These are phyloP conservation scores for Troglohyphantes excavatus DNA, from an alignment of 2,888 invertebrate genomes.

Conservation along the genomic window DNA sequence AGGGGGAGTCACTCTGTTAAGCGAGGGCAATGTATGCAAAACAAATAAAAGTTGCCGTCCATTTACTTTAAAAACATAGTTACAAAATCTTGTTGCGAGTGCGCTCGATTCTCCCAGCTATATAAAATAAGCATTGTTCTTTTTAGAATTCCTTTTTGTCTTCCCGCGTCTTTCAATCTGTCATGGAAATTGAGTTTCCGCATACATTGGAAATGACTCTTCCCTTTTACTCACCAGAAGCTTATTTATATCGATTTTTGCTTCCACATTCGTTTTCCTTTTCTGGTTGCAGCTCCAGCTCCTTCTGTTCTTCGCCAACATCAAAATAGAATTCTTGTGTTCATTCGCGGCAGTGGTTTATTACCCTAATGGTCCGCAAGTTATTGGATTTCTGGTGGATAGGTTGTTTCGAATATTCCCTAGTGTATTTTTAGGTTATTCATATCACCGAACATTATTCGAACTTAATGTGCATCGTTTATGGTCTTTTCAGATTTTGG, in stretches of 20 bases:
- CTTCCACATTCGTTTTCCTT: constrained; percentile 10
- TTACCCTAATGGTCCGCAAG: not conserved
- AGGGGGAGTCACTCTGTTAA: no score
- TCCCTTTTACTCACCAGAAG: constrained; percentile 59
- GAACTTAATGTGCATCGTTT: no score
- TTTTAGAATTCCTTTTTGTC: not conserved
- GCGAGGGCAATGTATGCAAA: no score
- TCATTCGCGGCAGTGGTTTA: not conserved
- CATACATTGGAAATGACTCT: constrained; percentile 42
- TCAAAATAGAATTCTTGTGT: not conserved
- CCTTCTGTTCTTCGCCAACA: not conserved
- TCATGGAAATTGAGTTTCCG: constrained; percentile 30
- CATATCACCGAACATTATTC: not conserved
- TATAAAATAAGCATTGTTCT: not conserved
- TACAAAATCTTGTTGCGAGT: not conserved
- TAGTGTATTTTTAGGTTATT: not conserved
- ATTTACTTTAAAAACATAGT: no score
- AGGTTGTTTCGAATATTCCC: not conserved
- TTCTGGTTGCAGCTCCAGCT: not conserved
- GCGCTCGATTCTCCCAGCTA: not conserved
- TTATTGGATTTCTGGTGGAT: constrained; percentile 1
- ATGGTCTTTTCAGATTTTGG: no score
- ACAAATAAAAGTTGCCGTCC: no score
- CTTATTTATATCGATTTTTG: constrained; percentile 59
- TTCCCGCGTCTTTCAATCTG: not conserved